Evolutionary conservation across 2,113 vertebrate genomes (phyloP).

Genomic region (Suncus etruscus): DNA sequence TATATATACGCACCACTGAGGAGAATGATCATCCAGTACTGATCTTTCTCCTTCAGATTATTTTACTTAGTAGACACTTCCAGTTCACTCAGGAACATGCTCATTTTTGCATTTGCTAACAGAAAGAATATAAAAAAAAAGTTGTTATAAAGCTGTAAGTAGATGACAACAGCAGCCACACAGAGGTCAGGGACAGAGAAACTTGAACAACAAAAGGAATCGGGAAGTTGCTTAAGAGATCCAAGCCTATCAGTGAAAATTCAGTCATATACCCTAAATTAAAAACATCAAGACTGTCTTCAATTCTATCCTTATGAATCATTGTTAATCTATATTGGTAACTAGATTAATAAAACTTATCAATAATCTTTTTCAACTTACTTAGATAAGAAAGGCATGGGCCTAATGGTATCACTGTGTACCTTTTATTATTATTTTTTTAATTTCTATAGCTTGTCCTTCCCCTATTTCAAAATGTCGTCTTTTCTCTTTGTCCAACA

Average conservation of each 20-base stretch:
- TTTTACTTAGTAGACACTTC: no score
- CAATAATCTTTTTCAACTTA: neutral
- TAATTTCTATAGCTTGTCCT: neutral
- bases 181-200: neutral
- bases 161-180: neutral
- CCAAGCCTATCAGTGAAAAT: neutral
- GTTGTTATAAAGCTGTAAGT: neutral
- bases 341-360: neutral
- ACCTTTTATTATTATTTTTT: neutral
- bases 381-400: neutral
- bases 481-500: neutral
- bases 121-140: neutral
- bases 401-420: neutral
- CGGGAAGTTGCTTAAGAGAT: neutral
- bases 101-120: conserved; percentile 9
- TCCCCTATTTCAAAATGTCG: neutral
- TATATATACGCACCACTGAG: no score
- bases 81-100: neutral
- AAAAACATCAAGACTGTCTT: neutral
- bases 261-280: neutral
- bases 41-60: no score
- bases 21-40: no score
- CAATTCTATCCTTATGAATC: neutral
- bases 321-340: neutral
- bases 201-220: neutral